These are phyloP conservation scores for Sciaenops ocellatus DNA, from an alignment of 2,797 vertebrate species.

Conservation along the genomic window DNA sequence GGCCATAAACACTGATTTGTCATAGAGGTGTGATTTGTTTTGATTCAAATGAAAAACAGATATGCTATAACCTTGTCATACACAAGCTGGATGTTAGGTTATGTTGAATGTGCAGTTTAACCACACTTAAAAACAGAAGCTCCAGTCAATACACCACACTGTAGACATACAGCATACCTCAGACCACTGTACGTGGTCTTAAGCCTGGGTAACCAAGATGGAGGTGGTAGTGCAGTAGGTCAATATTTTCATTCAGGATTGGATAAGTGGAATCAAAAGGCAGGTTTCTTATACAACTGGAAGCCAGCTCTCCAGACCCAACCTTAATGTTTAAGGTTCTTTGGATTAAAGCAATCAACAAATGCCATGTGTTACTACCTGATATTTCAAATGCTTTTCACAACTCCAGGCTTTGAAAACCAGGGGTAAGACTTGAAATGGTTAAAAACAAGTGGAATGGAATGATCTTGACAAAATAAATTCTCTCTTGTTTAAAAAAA, in stretches of 20 bases:
- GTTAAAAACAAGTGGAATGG: constrained; percentile 62
- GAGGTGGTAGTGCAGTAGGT: not conserved
- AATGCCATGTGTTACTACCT: constrained; percentile 13
- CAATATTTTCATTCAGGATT: not conserved
- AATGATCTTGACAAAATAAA: constrained; percentile 48
- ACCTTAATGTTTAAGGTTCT: not conserved
- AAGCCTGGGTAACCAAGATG: not conserved
- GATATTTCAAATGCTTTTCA: constrained; percentile 12
- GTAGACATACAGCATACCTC: not conserved
- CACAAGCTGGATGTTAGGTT: not conserved
- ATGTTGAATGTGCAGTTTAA: not conserved
- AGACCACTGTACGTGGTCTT: not conserved
- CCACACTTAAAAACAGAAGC: not conserved
- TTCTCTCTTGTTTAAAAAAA: constrained; percentile 47
- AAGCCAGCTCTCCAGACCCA: not conserved
- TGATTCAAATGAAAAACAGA: not conserved
- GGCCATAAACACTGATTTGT: not conserved
- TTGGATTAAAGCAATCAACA: constrained; percentile 7
- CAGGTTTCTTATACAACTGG: not conserved
- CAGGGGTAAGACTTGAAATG: constrained; percentile 23
- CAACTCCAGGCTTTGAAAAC: constrained; percentile 9
- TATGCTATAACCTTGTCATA: not conserved
- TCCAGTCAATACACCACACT: not conserved
- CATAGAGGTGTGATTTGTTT: not conserved
- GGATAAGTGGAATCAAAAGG: not conserved